Evolutionary conservation across 2,113 vertebrate genomes (phyloP).

Genomic region (Pseudonaja textilis): DNA sequence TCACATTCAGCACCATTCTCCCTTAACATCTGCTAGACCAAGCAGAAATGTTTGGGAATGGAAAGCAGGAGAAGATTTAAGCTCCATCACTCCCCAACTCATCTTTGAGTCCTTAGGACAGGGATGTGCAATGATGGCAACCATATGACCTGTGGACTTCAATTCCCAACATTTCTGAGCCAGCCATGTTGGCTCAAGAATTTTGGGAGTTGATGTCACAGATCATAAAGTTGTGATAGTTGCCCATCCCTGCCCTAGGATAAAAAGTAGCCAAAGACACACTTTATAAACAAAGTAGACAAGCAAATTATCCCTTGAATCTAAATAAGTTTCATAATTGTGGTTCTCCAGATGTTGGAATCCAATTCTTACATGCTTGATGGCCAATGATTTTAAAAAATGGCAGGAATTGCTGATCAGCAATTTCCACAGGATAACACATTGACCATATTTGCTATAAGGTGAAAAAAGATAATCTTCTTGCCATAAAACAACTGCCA

Average conservation of each 20-base stretch:
- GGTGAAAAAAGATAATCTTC: constrained; percentile 44
- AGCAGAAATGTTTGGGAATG: not conserved
- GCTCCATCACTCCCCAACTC: not conserved
- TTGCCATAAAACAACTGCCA: constrained; percentile 46
- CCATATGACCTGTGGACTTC: not conserved
- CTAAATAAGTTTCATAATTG: not conserved
- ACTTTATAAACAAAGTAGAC: not conserved
- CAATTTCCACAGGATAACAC: not conserved
- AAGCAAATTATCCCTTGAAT: not conserved
- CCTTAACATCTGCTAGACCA: not conserved
- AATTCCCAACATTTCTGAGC: not conserved
- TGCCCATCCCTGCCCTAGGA: not conserved
- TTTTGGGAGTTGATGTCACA: not conserved
- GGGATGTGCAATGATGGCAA: not conserved
- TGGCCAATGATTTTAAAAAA: not conserved
- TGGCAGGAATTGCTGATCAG: not conserved
- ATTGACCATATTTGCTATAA: constrained; percentile 18
- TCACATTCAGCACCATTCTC: not conserved
- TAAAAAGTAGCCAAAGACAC: not conserved
- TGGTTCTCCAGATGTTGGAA: not conserved
- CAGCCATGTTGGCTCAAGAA: too few species aligned
- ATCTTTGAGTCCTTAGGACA: not conserved
- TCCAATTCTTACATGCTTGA: not conserved
- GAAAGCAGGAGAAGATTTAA: too few species aligned
- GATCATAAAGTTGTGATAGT: not conserved